Evolutionary conservation across 2,888 invertebrate genomes (phyloP).

Genomic region (Cyrtodaria siliqua): DNA sequence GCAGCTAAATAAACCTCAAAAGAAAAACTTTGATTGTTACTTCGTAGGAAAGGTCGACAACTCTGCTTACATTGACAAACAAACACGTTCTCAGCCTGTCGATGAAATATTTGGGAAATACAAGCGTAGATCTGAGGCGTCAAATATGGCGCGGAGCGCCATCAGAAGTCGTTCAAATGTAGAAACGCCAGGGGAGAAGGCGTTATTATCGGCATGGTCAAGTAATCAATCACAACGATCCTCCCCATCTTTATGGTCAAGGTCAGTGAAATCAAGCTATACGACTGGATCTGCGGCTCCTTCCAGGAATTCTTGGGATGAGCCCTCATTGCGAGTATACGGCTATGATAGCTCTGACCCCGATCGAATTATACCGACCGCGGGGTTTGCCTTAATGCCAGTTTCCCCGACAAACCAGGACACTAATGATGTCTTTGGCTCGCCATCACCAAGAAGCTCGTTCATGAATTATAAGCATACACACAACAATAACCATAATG

Average conservation of each 20-base stretch:
- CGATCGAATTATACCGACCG: constrained; percentile 23
- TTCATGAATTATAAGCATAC: not conserved
- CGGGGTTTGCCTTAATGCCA: constrained; percentile 48
- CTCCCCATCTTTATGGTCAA: constrained; percentile 27
- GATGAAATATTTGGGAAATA: constrained; percentile 72
- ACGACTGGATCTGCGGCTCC: constrained; percentile 4
- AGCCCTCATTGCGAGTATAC: constrained; percentile 15
- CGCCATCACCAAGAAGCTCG: not conserved
- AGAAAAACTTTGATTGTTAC: constrained; percentile 70
- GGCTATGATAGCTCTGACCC: constrained; percentile 37
- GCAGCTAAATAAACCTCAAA: constrained; percentile 44
- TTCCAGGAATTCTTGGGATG: constrained; percentile 22
- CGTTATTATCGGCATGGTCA: constrained; percentile 66
- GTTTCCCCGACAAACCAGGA: constrained; percentile 5
- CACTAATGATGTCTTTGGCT: not conserved
- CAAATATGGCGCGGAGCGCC: constrained; percentile 21
- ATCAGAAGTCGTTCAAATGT: constrained; percentile 40
- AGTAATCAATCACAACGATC: constrained; percentile 57
- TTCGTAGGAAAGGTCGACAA: constrained; percentile 62
- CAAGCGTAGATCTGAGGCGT: constrained; percentile 56
- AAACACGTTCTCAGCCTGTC: constrained; percentile 65
- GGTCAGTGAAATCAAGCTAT: not conserved
- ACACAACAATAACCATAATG: not conserved
- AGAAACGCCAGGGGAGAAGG: constrained; percentile 70
- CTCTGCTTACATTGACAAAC: constrained; percentile 43